Percentiles rank a stretch among this genome's conserved stretches.
These are phyloP conservation scores for Sebastes cheni DNA, from an alignment of 2,797 vertebrate species.

Conservation along the genomic window DNA sequence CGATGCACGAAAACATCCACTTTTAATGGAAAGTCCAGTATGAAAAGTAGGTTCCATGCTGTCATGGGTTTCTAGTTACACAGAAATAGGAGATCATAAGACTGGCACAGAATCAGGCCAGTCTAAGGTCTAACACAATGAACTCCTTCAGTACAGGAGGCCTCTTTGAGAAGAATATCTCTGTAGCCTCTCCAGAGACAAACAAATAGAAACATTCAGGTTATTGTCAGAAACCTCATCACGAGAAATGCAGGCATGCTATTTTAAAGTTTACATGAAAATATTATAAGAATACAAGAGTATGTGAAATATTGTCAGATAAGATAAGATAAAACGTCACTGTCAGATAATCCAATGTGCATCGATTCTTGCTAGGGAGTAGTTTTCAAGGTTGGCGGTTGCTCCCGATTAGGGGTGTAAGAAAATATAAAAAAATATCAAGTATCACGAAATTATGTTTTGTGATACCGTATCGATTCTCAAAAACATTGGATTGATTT, in stretches of 20 bases:
- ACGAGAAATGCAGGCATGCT: background rate
- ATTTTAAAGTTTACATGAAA: background rate
- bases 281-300: background rate
- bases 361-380: background rate
- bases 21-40: background rate
- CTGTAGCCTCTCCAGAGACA: background rate
- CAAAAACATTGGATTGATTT: background rate
- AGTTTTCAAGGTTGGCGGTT: background rate
- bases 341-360: slow-evolving; percentile 12
- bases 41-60: background rate
- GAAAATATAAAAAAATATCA: background rate
- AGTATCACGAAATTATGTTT: background rate
- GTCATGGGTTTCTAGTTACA: background rate
- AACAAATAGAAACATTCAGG: background rate
- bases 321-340: background rate
- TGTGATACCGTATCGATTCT: background rate
- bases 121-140: background rate
- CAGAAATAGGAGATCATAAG: background rate
- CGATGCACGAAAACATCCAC: background rate
- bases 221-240: background rate
- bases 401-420: background rate
- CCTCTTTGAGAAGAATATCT: background rate
- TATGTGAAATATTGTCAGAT: background rate
- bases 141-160: background rate
- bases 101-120: background rate